phyloP scores from a whole-genome alignment of 2,797 vertebrate genomes.

The Apogon hyalosoma region DNA sequence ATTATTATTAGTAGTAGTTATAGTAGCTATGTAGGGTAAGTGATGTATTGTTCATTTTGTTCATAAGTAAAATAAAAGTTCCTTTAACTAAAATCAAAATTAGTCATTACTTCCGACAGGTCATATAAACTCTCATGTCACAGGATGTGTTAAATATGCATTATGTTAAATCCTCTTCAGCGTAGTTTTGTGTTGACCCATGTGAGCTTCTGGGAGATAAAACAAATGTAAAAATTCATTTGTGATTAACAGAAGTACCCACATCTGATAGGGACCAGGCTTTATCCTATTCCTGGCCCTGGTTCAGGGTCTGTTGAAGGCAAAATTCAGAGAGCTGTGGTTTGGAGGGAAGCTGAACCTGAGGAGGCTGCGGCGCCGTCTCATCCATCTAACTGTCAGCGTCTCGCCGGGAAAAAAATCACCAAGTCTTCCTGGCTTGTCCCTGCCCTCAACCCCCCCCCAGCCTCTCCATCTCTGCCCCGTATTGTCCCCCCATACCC shows the following conservation, averaged over 20 bases:
- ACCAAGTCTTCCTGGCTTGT: constrained; percentile 24
- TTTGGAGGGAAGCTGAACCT: constrained; percentile 31
- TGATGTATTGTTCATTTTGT: no score
- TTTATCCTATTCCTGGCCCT: background rate
- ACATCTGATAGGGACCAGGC: background rate
- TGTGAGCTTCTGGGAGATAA: background rate
- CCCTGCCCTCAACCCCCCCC: background rate
- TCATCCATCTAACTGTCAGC: constrained; percentile 70
- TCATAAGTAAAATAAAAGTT: no score
- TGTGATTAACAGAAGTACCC: constrained; percentile 3
- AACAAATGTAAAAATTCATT: constrained; percentile 23
- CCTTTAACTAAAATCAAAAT: no score
- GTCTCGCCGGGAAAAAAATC: constrained; percentile 56
- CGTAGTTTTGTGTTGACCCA: background rate
- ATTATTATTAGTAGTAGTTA: no score
- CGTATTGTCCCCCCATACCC: background rate
- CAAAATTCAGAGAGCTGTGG: constrained; percentile 21
- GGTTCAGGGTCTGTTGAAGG: background rate
- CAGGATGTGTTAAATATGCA: background rate
- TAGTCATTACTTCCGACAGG: no score
- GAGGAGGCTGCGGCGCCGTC: constrained; percentile 23
- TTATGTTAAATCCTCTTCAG: background rate
- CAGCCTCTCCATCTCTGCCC: constrained; percentile 6
- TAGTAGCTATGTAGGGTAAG: no score
- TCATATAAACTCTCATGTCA: background rate